Evolutionary conservation across 2,797 vertebrate genomes (phyloP).

Genomic region (Peromyscus melanophrys): DNA sequence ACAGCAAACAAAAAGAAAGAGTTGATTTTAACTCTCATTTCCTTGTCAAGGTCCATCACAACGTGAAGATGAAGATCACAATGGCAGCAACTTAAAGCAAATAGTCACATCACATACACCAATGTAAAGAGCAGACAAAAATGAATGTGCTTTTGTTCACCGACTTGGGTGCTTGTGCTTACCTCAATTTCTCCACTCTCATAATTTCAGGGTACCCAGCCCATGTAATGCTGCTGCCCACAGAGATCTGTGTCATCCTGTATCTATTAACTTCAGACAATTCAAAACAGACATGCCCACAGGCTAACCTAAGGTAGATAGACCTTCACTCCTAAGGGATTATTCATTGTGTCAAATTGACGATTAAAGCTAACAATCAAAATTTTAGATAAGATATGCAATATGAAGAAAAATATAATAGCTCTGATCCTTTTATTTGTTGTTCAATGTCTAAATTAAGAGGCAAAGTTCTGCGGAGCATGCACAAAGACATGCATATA

Average conservation of each 20-base stretch:
- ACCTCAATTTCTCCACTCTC: neutral
- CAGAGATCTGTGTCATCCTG: neutral
- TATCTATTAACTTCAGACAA: neutral
- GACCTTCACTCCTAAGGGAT: neutral
- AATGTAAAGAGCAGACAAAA: neutral
- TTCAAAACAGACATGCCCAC: neutral
- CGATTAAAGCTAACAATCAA: neutral
- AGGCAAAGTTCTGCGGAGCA: neutral
- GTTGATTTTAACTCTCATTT: neutral
- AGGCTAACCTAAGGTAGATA: neutral
- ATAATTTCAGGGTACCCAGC: neutral
- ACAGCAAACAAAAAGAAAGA: neutral
- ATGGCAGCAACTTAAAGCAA: neutral
- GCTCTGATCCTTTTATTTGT: neutral
- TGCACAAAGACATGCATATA: neutral
- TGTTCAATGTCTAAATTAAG: neutral
- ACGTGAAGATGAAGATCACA: neutral
- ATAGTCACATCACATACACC: neutral
- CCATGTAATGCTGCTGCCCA: neutral
- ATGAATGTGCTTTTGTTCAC: neutral
- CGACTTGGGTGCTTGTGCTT: neutral
- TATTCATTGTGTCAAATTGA: neutral
- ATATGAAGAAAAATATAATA: neutral
- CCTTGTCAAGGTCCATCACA: neutral
- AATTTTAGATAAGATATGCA: neutral